Evolutionary conservation across 2,113 vertebrate species (phyloP).

Genomic region (Cacatua alba): DNA sequence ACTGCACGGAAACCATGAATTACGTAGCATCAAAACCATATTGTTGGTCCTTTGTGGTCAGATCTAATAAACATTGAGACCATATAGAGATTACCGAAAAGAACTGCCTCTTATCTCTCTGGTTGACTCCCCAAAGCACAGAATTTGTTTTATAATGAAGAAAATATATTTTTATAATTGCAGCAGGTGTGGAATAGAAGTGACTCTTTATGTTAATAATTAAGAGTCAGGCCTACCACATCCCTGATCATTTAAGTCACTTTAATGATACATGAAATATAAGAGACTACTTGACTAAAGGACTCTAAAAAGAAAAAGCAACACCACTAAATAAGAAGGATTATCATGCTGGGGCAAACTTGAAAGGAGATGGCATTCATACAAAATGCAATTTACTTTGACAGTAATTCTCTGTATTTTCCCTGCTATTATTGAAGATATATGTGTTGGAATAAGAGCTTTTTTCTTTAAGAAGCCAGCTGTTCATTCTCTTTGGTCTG

Average conservation of each 20-base stretch:
- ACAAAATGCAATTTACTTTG: constrained; percentile 69
- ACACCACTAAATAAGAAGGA: constrained; percentile 66
- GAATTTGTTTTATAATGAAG: constrained; percentile 31
- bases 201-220: constrained; percentile 69
- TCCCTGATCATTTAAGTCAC: constrained; percentile 64
- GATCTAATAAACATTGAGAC: background rate
- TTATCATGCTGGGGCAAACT: constrained; percentile 32
- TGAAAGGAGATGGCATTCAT: constrained; percentile 69
- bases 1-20: background rate
- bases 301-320: constrained; percentile 74
- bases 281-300: constrained; percentile 61
- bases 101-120: background rate
- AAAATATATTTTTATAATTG: constrained; percentile 49
- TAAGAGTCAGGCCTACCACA: constrained; percentile 57
- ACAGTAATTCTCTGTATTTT: constrained; percentile 67
- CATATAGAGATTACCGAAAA: background rate
- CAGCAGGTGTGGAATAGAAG: constrained; percentile 39
- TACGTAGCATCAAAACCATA: background rate
- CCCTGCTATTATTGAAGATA: constrained; percentile 65
- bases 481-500: constrained; percentile 30
- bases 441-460: constrained; percentile 55
- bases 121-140: background rate
- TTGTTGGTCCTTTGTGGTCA: accelerated
- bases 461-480: constrained; percentile 33
- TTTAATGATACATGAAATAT: constrained; percentile 68